Base-by-base conservation (phyloP, 1,140 invertebrate genomes). In the Diorhabda sublineata region DNA sequence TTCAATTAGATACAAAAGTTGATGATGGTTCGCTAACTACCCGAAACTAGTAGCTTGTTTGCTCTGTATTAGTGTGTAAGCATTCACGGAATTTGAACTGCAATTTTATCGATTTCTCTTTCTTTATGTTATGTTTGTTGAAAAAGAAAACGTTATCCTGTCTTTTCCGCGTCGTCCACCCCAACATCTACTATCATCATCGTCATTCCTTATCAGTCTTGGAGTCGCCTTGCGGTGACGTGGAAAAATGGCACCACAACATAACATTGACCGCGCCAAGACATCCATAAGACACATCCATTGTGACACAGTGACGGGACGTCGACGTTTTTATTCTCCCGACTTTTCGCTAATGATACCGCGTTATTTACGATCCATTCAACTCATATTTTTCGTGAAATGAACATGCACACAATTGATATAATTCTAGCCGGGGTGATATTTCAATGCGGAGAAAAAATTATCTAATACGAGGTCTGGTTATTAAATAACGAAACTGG, bases 211-310 rank as follows among this genome's bases (percentile, higher is more conserved):
- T 79, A 79, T 79, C 77, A 78, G 76, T 76, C 77, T 74, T 75
- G 77, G 75, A 76, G 77, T 78, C 77, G 77, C 77, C 77, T 77
- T 77, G 76, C 73, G 74, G 75, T 79, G 77, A 79, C 77, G 77
- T 79, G 76, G 77, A 79, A 79, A 79, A 79, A 79, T 79, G 72
- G 76, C 77, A 77, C 71, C 76, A 76, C 75, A 78, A 77, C 77
- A 79, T 79, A 78, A 79, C 77, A 79, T 77, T 79, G 77, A 78
- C 77, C 76, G 77, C 72, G 71, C 69, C n/a, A 70, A 76, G 76
- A 77, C 74, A 77, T 79, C 77, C 72, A 79, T 79, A 52, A 52
- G 47, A 52, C 47, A 26, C 26, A 52, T 52, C 77, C 72, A 79
- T 79, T 79, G 77, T 79, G 76, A 76, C 74, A 69, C 71, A 68